phyloP scores from a whole-genome alignment of 64 coral and sea anemone genomes.

The Exaiptasia diaphana region DNA sequence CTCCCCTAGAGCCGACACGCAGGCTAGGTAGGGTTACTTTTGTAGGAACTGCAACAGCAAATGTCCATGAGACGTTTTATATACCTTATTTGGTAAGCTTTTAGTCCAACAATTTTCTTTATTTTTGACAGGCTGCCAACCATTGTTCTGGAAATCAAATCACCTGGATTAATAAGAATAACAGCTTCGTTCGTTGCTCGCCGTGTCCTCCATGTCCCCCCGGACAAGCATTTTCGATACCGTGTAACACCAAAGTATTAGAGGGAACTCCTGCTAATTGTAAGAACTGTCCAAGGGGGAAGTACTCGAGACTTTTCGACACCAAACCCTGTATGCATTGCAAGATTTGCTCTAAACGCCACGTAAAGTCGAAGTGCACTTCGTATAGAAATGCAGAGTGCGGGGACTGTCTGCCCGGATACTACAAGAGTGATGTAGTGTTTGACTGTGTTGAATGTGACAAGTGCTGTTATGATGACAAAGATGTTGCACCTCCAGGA shows the following conservation, averaged over 20 bases:
- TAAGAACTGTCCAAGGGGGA: not conserved
- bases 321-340: not conserved
- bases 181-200: not conserved
- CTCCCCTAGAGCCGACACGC: too few species aligned
- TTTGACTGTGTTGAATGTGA: not conserved
- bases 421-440: not conserved
- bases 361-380: not conserved
- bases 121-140: too few species aligned
- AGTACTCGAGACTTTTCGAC: not conserved
- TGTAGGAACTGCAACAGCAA: too few species aligned
- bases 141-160: constrained; percentile 1
- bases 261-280: not conserved
- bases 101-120: too few species aligned
- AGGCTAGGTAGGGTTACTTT: too few species aligned
- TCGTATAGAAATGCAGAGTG: not conserved
- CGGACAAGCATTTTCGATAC: not conserved
- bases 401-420: not conserved
- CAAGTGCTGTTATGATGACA: not conserved
- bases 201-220: constrained; percentile 1
- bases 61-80: too few species aligned
- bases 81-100: too few species aligned
- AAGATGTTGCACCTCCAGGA: not conserved
- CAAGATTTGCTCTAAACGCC: not conserved
- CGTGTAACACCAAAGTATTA: not conserved
- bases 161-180: not conserved